Evolutionary conservation across 1,140 invertebrate genomes (phyloP), one percentile per base, ranked within the genome.

Genomic region (Vanessa atalanta): DNA sequence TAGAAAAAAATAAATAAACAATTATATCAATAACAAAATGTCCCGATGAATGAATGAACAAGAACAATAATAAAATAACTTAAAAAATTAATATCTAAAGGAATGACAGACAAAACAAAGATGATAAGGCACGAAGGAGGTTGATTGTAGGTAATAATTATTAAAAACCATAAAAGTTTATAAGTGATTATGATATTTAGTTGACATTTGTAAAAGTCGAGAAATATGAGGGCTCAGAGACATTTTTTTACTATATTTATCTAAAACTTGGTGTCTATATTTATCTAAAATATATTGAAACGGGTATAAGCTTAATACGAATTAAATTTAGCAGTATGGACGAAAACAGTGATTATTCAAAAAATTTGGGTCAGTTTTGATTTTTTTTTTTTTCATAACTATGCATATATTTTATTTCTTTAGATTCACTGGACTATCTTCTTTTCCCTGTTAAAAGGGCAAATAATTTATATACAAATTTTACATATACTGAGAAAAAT

Each of bases 341-440:
- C 61, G 65, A 68, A 76, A 75, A 53, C 55, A 79, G 70, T 47
- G 16, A 55, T 23, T 70, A 79, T 70, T 78, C 76, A 31, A 78
- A 84, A 64, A 73, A 76, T 68, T 72, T 79, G 23, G 82, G 85
- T 88, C 71, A 76, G 75, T 71, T 73, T 48, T 79, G 60, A 74
- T 76, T 55, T 71, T 67, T 78, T 77, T 70, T 66, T 73, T 78
- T 76, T 78, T 55, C 70, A 70, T 75, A 50, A 77, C 77, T 69
- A 55, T 66, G 75, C 65, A 65, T 74, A 79, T 82, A 76, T 81
- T 72, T 69, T 8, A 61, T 37, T 80, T 79, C 50, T 76, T 70
- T 79, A 90, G 87, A 87, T 77, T 84, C 79, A n/a, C 70, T 88
- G 73, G 82, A 87, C 66, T 84, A 79, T 80, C 70, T 85, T 55